A percentile compares a stretch with the other conserved stretches of the same genome.
phyloP scores from a whole-genome alignment of 2,888 invertebrate genomes.

The Thyatira batis region DNA sequence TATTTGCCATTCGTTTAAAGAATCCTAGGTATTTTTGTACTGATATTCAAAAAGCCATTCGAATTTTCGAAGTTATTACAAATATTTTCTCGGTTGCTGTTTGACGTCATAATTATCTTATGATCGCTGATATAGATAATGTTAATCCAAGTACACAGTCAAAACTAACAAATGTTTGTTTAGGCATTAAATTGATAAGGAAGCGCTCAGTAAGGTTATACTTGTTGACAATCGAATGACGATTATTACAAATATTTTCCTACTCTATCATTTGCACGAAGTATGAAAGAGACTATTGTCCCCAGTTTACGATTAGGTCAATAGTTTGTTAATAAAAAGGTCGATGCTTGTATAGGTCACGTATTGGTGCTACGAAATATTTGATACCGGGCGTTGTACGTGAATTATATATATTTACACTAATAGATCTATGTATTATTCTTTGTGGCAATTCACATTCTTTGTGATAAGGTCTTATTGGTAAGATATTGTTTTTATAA shows the following conservation, averaged over 20 bases:
- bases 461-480: neutral
- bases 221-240: constrained; percentile 6
- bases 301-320: neutral
- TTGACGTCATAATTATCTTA: neutral
- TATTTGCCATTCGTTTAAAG: neutral
- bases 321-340: constrained; percentile 3
- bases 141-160: neutral
- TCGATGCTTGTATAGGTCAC: constrained; percentile 1
- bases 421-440: neutral
- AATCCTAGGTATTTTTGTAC: too few relatives aligned
- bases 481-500: neutral
- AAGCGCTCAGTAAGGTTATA: neutral
- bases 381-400: neutral
- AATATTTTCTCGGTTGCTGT: neutral
- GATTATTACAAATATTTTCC: constrained; percentile 1
- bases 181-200: neutral
- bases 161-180: neutral
- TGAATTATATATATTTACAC: neutral
- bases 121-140: neutral
- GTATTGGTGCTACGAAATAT: constrained; percentile 1
- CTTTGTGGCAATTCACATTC: neutral
- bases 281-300: neutral
- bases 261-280: neutral
- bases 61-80: too few relatives aligned
- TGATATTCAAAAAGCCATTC: too few relatives aligned